Evolutionary conservation across 2,888 invertebrate genomes (phyloP), one percentile per base, ranked within the genome.

Genomic region (Clepsis dumicolana): DNA sequence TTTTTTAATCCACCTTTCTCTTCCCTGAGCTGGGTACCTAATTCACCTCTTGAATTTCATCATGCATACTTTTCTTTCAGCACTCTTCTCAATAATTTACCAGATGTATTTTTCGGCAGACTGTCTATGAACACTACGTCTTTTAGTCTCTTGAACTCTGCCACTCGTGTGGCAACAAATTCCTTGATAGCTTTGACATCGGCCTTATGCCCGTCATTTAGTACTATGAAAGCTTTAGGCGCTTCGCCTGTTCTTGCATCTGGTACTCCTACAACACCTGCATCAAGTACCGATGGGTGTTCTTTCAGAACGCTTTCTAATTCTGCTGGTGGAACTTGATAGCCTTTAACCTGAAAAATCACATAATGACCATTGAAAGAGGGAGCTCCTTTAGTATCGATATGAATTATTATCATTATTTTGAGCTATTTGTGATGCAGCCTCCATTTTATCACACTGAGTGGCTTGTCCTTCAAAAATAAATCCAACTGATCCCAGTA

Each of bases 321-420:
- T 86, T 98, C 98, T 2, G 98, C 97, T 16, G 98, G 98, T n/a
- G 98, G 95, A 24, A 98, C 97, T 95, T 97, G 94, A 79, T 91
- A 95, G 1, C 94, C 95, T 88, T 94, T 95, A 0, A 96, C 96
- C 88, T 88, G 73, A 74, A 97, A 80, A 89, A 29, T 8, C 29
- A 29, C 29, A 32, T 38, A 14, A 14, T n/a, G 4, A 38, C 4
- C 14, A 38, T 38, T 38, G 35, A 38, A 38, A 14, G n/a, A 14
- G 1, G 5, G 29, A 29, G 29, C 29, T 29, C 5, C 29, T 29
- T 29, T 8, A 29, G 8, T 29, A 5, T 29, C 0, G 29, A 29
- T 1, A 5, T 29, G 29, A 29, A 29, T 4, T 8, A 8, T 29
- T 14, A 10, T 44, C 10, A 35, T 12, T 1, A 27, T 59, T 16